Base-by-base conservation (phyloP, 2,113 vertebrate species). In the Hymenochirus boettgeri region DNA sequence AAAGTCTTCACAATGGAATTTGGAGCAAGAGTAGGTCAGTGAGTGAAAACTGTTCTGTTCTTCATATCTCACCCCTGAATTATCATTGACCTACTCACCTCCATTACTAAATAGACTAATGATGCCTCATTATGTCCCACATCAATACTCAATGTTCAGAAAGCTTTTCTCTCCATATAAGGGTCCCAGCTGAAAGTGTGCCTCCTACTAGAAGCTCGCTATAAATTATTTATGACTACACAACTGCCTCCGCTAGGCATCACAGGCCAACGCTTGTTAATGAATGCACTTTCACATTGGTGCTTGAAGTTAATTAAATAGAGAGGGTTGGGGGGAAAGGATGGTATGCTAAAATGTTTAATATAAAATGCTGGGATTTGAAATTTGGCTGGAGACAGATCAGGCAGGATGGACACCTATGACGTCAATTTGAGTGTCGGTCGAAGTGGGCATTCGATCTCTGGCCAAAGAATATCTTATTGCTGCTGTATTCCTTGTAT, bases 81-180 rank as follows among this genome's bases (percentile, higher is more conserved):
- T 42, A 42, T 42, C 39, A 18, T 42, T 42, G 39, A 42, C 39
- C 39, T 42, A 42, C 13, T 42, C 39, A n/a, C 17, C 39, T n/a
- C 39, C 17, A n/a, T 42, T 18, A 42, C 39, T 42, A 42, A 42
- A 42, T 13, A n/a, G 39, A 6, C n/a, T 17, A 18, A 15, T 42
- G 17, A 42, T n/a, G 15, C 39, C 12, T 42, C 39, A 18, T 42
- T 42, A 42, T 42, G 39, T 15, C 39, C 17, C 17, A 42, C 39
- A 42, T 42, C 39, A 42, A 42, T 42, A 42, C 39, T 42, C 17
- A 42, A 42, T 42, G n/a, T n/a, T 42, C 39, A 42, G 17, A 42
- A 17, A 42, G 39, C 39, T 42, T 42, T 42, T 42, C 39, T 42
- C n/a, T 42, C 39, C 17, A 42, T 42, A 6, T 42, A 42, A 42